A percentile compares a stretch with the other conserved stretches of the same genome.
Evolutionary conservation across 2,113 vertebrate genomes (phyloP).

Genomic region (Platichthys flesus): DNA sequence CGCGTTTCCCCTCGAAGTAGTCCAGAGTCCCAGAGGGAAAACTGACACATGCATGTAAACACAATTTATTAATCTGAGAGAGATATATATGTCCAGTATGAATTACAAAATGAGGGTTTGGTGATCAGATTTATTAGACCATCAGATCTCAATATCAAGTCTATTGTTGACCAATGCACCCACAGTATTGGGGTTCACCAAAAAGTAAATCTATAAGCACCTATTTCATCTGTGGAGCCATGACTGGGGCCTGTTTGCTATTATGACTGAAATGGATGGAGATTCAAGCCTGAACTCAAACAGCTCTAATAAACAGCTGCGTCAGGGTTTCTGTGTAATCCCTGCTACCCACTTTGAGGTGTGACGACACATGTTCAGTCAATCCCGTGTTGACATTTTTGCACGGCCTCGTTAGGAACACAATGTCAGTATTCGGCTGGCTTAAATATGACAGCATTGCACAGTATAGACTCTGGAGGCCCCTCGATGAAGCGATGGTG

Average conservation of each 20-base stretch:
- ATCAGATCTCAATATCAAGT: neutral
- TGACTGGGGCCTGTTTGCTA: neutral
- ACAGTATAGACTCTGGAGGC: constrained; percentile 9
- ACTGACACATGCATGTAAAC: too few species aligned
- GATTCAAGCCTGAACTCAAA: neutral
- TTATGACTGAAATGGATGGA: too few species aligned
- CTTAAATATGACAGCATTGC: constrained; percentile 25
- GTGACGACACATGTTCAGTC: neutral
- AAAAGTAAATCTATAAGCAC: neutral
- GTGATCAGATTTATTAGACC: neutral
- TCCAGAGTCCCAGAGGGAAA: neutral
- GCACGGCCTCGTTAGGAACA: neutral
- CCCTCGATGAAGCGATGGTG: constrained; percentile 43
- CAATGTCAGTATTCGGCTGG: neutral
- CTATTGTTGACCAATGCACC: neutral
- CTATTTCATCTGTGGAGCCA: neutral
- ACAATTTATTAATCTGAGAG: neutral
- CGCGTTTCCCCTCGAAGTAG: neutral
- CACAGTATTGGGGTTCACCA: neutral
- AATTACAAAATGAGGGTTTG: neutral
- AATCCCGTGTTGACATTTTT: neutral
- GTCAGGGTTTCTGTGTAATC: too few species aligned
- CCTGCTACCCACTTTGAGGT: too few species aligned
- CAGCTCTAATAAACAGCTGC: neutral
- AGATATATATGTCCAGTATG: neutral